Evolutionary conservation across 2,797 vertebrate species (phyloP).

Genomic region (Halcyon leucocephala): DNA sequence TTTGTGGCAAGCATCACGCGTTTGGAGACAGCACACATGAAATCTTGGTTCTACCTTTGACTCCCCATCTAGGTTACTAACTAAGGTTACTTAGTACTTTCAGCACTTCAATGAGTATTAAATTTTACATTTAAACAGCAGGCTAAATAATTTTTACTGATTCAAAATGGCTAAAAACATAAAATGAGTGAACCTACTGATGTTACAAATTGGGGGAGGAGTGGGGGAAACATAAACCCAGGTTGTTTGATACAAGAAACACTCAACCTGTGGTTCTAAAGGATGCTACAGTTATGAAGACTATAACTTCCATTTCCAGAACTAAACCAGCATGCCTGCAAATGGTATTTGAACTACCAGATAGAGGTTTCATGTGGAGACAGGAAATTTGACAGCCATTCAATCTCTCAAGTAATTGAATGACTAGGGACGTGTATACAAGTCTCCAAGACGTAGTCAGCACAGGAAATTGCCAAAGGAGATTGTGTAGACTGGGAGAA

Average conservation of each 20-base stretch:
- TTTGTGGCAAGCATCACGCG: not conserved
- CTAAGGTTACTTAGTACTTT: not conserved
- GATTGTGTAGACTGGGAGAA: conserved; percentile 19
- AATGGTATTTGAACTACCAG: conserved; percentile 36
- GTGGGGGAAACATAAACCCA: not conserved
- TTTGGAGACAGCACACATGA: not conserved
- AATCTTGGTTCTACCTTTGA: not conserved
- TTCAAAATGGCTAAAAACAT: not conserved
- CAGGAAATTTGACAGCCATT: conserved; percentile 64
- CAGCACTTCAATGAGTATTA: not conserved
- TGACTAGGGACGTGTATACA: conserved; percentile 12
- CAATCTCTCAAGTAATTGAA: conserved; percentile 8
- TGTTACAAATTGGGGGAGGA: not conserved
- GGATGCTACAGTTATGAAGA: not conserved
- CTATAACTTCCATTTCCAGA: conserved; percentile 10
- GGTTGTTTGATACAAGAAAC: not conserved
- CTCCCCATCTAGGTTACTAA: not conserved
- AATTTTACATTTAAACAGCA: not conserved
- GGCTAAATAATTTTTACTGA: not conserved
- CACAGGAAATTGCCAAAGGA: conserved; percentile 60
- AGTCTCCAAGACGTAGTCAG: conserved; percentile 15
- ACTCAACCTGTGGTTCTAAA: not conserved
- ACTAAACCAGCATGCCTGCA: conserved; percentile 16
- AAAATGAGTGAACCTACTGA: not conserved
- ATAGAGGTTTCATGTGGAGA: conserved; percentile 51